Base-by-base conservation (phyloP, 2,888 invertebrate genomes). In the Diplazon laetatorius region DNA sequence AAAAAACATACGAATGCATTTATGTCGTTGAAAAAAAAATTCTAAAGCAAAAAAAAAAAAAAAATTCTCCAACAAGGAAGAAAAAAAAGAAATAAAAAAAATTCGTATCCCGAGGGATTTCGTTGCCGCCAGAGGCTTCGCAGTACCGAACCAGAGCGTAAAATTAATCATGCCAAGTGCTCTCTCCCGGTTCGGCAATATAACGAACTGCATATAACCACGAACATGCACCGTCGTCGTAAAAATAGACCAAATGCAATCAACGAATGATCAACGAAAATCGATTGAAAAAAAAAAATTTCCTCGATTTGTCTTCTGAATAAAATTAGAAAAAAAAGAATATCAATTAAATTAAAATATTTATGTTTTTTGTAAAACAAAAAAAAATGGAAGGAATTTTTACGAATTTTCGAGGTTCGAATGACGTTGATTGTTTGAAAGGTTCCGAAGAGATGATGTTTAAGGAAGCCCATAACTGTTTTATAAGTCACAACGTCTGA, bases 161-260 rank as follows among this genome's bases (percentile, higher is more conserved):
- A 55, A 55, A 35, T 55, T 55, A 55, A 55, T 55, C 55, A 35
- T 55, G 55, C 55, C 30, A 55, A 55, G 55, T 55, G 55, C 55
- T 35, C 55, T 35, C 55, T 55, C 30, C 14, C 30, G 55, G 55
- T 35, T 55, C 30, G 55, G 35, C 14, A 55, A 55, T 4, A 14
- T 16, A 30, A 1, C 30, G 16, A 1, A 55, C 35, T 52, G 8
- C 30, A 14, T 16, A 55, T 30, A 14, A 55, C 9, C 30, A 14
- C 14, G 55, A n/a, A n/a, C n/a, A n/a, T 16, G 55, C 30, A 16
- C 30, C 9, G 3, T 8, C 30, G 16, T 30, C 5, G 30, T 55
- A 55, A 55, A 55, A 55, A 55, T 55, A 55, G 55, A 55, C 30
- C 55, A 55, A 55, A 30, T 55, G 55, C 55, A 55, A 30, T 9